These are phyloP conservation scores for Drosophila rubida DNA, from an alignment of 2,888 invertebrate species.

Conservation along the genomic window DNA sequence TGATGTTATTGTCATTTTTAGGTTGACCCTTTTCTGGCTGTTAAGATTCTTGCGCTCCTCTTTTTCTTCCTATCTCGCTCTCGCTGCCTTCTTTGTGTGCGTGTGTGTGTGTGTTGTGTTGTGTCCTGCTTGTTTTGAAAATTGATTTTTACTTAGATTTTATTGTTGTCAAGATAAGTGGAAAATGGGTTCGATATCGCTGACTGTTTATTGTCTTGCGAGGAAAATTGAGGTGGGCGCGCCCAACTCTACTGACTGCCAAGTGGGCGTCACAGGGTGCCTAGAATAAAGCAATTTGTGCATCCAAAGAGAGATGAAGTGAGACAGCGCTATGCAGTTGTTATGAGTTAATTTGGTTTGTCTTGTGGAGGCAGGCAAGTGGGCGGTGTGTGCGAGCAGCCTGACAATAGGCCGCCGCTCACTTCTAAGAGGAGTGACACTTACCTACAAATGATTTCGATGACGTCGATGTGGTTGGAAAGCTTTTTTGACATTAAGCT, in stretches of 20 bases:
- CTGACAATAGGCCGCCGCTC: background rate
- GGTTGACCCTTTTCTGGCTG: slow-evolving; percentile 45
- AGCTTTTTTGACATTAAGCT: slow-evolving; percentile 19
- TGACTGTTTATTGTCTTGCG: slow-evolving; percentile 39
- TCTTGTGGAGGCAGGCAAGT: slow-evolving; percentile 27
- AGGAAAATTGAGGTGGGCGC: slow-evolving; percentile 59
- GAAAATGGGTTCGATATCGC: slow-evolving; percentile 55
- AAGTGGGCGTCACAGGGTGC: slow-evolving; percentile 64
- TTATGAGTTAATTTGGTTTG: slow-evolving; percentile 69
- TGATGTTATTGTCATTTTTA: slow-evolving; percentile 79
- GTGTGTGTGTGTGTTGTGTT: slow-evolving; percentile 15
- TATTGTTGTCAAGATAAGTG: slow-evolving; percentile 67
- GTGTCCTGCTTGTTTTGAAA: slow-evolving; percentile 73
- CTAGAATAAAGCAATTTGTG: slow-evolving; percentile 71
- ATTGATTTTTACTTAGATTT: slow-evolving; percentile 74
- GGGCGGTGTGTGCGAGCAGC: slow-evolving; percentile 32
- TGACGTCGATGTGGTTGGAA: slow-evolving; percentile 8
- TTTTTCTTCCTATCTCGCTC: slow-evolving; percentile 6
- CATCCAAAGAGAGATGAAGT: slow-evolving; percentile 11
- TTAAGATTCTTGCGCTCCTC: slow-evolving; percentile 42
- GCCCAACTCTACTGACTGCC: slow-evolving; percentile 48
- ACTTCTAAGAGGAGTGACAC: slow-evolving; percentile 7
- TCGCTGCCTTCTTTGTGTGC: no score
- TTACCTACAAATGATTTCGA: slow-evolving; percentile 29
- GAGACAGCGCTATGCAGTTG: slow-evolving; percentile 25